Conservation (phyloP, 2,888 invertebrate species). For the Hetaerina titia region DNA sequence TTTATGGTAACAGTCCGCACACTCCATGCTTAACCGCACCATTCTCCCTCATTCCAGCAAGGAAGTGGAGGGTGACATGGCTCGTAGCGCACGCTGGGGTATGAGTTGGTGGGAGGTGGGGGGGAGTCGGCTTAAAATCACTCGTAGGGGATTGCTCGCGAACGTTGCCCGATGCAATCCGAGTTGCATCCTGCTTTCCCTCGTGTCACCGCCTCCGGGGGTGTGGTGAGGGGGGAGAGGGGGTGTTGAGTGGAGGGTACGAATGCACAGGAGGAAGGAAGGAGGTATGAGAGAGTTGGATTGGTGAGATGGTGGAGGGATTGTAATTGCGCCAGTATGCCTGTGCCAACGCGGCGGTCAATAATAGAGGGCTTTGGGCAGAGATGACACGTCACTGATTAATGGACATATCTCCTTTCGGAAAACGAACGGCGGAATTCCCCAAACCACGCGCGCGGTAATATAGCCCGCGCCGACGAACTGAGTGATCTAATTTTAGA, state of each 20-base stretch:
- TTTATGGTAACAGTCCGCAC: no score
- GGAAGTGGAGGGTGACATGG: no score
- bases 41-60: no score
- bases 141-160: not conserved
- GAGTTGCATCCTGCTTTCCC: constrained; percentile 17
- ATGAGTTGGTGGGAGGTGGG: no score
- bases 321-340: not conserved
- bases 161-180: not conserved
- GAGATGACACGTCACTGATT: not conserved
- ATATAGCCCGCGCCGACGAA: not conserved
- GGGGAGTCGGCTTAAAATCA: not conserved
- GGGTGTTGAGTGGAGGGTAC: no score
- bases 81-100: no score
- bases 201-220: not conserved
- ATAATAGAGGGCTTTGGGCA: not conserved
- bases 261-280: no score
- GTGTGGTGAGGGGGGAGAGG: no score
- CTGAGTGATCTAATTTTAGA: not conserved
- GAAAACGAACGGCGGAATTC: not conserved
- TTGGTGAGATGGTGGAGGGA: not conserved
- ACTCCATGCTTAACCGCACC: no score
- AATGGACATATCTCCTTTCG: not conserved
- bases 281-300: no score
- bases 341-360: not conserved
- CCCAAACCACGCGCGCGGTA: not conserved